Evolutionary conservation across 2,797 vertebrate genomes (phyloP), one percentile per base, ranked within the genome.

Genomic region (Hippoglossus hippoglossus): DNA sequence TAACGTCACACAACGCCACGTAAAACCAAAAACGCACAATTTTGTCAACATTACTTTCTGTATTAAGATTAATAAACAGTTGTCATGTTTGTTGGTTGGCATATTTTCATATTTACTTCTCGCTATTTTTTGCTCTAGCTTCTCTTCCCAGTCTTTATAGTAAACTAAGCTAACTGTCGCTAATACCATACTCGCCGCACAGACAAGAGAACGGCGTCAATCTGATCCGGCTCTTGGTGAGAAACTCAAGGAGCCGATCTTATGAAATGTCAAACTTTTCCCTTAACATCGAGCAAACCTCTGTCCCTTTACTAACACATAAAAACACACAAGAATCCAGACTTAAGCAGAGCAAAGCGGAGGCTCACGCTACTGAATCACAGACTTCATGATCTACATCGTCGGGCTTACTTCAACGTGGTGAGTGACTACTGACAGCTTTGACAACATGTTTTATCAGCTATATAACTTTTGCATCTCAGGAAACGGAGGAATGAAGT

Each of bases 401-500:
- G 81, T 79, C 83, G 84, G 87, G 80, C 73, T 89, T 84, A 78
- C 77, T 74, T 87, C 71, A 64, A 67, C 8, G 63, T 80, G 86
- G 80, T 49, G 61, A 65, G 69, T 79, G 80, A 81, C 80, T 73
- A 87, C 68, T 53, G 71, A 86, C 79, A 44, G 46, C 71, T 77
- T 65, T 73, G 71, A 89, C 77, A 85, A 86, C 63, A 78, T 75
- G 36, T 75, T 39, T 79, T 65, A 79, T 65, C 83, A 67, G 72
- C 68, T 82, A 82, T 68, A 47, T 41, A 80, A 83, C 69, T 54
- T 80, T 80, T 86, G 90, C 85, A 87, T 87, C 68, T 83, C 73
- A 90, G 77, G 68, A 89, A 87, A 84, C 54, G 82, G 79, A 86
- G 77, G 67, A 89, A 90, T 91, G 79, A 89, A 81, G 76, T 90